Conservation (phyloP, 2,888 invertebrate species). For the Deroplatys truncata region DNA sequence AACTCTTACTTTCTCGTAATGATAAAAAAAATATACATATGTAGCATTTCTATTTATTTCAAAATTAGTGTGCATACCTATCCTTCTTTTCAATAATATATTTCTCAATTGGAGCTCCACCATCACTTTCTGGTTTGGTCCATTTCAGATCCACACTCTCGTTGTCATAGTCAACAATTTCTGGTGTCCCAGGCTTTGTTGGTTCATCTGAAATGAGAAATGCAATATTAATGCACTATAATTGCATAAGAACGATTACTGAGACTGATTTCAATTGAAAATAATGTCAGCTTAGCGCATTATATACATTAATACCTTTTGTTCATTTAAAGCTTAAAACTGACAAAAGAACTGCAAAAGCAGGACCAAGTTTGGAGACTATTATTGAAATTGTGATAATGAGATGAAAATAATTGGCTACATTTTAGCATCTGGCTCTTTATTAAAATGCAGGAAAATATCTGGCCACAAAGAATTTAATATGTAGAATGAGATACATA, state of each 20-base stretch:
- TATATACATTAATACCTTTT: too few species aligned
- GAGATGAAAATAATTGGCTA: too few species aligned
- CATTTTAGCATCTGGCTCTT: too few species aligned
- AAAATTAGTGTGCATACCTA: conserved; percentile 48
- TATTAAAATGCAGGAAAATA: too few species aligned
- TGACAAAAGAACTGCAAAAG: too few species aligned
- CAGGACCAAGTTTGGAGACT: too few species aligned
- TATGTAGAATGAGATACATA: too few species aligned
- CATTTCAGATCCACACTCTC: conserved; percentile 89
- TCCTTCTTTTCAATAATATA: conserved; percentile 92
- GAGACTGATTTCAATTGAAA: not conserved
- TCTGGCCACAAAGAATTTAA: too few species aligned
- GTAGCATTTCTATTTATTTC: not conserved
- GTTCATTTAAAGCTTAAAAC: too few species aligned
- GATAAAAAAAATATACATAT: too few species aligned
- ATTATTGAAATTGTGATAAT: too few species aligned
- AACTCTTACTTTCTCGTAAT: too few species aligned
- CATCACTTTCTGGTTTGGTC: conserved; percentile 83
- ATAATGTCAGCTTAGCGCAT: not conserved
- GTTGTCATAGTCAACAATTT: conserved; percentile 89
- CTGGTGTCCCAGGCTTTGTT: conserved; percentile 86
- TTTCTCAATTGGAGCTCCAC: conserved; percentile 88
- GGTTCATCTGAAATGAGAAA: conserved; percentile 63
- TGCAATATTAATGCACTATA: not conserved
- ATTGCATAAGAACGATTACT: not conserved